Percentiles rank a stretch among this genome's conserved stretches.
phyloP scores from a whole-genome alignment of 2,113 vertebrate species.

The Perca schrenkii region DNA sequence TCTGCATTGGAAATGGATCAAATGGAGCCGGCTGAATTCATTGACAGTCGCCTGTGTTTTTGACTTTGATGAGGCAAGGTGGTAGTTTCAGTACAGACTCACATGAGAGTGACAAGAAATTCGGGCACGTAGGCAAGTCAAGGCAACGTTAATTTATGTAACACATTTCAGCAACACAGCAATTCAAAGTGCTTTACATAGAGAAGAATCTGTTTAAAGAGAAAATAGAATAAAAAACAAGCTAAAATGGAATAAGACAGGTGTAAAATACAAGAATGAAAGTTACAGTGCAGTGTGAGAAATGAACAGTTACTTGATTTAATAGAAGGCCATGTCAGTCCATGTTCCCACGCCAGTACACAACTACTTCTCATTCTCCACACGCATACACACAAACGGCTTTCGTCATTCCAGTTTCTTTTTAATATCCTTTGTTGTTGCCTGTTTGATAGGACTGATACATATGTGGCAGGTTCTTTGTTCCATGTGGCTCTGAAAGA shows the following conservation, averaged over 20 bases:
- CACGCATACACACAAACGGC: background rate
- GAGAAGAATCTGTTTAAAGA: no score
- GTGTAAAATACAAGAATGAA: no score
- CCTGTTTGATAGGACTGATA: background rate
- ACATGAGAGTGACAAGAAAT: constrained; percentile 16
- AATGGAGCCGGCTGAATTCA: constrained; percentile 27
- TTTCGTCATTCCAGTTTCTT: background rate
- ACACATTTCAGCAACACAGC: no score
- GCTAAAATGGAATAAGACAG: no score
- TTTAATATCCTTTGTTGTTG: constrained; percentile 17
- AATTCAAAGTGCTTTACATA: no score
- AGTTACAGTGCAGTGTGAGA: no score
- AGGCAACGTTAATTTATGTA: no score
- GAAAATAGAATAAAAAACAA: no score
- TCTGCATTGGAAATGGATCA: constrained; percentile 34
- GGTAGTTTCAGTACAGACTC: constrained; percentile 2
- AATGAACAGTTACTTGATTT: no score
- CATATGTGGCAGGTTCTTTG: background rate
- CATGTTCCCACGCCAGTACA: background rate
- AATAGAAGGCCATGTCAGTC: no score
- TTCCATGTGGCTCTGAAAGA: constrained; percentile 5
- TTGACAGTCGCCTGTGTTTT: constrained; percentile 7
- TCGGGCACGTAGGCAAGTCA: background rate
- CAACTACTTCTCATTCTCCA: background rate
- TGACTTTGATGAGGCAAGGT: constrained; percentile 30